Evolutionary conservation across 2,888 invertebrate species (phyloP).

Genomic region (Miltochrista miniata): DNA sequence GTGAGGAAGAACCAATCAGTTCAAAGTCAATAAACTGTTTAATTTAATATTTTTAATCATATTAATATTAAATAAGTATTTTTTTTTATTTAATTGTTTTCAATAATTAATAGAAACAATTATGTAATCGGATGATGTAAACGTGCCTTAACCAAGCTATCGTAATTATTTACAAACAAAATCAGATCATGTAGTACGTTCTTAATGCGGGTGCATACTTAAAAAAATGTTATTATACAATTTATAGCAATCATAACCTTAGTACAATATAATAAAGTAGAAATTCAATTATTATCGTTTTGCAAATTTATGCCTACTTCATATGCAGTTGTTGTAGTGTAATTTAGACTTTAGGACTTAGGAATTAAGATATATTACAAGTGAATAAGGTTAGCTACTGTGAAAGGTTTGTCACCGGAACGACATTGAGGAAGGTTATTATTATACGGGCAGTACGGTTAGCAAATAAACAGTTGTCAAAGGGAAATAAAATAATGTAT

Average conservation of each 20-base stretch:
- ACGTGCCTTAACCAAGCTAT: constrained; percentile 23
- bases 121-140: too few species aligned
- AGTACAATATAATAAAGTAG: not conserved
- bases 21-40: too few species aligned
- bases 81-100: too few species aligned
- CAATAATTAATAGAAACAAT: too few species aligned
- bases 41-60: too few species aligned
- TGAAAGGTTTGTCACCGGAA: constrained; percentile 41
- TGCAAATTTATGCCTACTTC: not conserved
- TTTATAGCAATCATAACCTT: not conserved
- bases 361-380: not conserved
- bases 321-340: not conserved
- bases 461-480: constrained; percentile 10
- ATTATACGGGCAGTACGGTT: constrained; percentile 27
- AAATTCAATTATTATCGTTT: not conserved
- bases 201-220: constrained; percentile 3
- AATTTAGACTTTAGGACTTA: not conserved
- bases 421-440: constrained; percentile 40
- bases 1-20: too few species aligned
- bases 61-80: too few species aligned
- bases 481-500: too few species aligned
- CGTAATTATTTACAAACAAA: too few species aligned
- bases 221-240: constrained; percentile 6
- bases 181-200: constrained; percentile 20
- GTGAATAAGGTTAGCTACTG: constrained; percentile 7